phyloP scores from a whole-genome alignment of 2,888 invertebrate species.

The Drosophila mulleri region DNA sequence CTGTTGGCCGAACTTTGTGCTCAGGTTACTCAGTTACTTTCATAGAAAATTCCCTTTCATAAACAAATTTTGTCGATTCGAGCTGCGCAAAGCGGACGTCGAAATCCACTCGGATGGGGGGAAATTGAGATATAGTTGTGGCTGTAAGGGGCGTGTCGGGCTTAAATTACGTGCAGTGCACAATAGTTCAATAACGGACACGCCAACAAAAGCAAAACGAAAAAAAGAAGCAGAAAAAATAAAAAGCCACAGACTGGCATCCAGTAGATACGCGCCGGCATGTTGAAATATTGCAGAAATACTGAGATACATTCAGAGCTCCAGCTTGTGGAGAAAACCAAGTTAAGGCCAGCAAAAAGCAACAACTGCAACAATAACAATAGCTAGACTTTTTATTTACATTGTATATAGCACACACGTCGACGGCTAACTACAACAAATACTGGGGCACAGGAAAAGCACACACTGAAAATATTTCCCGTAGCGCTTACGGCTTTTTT shows the following conservation, averaged over 20 bases:
- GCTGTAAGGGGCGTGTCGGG: conserved; percentile 8
- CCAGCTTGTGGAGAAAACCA: conserved; percentile 16
- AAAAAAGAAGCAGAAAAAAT: neutral
- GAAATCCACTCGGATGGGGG: conserved; percentile 3
- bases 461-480: conserved; percentile 71
- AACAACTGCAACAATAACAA: conserved; percentile 21
- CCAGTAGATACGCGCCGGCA: conserved; percentile 50
- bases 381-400: conserved; percentile 43
- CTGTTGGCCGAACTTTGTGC: conserved; percentile 35
- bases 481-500: conserved; percentile 65
- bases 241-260: conserved; percentile 41
- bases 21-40: conserved; percentile 57
- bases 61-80: conserved; percentile 44
- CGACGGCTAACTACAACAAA: conserved; percentile 14
- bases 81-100: conserved; percentile 12
- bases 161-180: conserved; percentile 59
- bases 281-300: conserved; percentile 55
- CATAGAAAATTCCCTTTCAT: conserved; percentile 72
- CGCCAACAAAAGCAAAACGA: conserved; percentile 2
- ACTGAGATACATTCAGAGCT: conserved; percentile 41
- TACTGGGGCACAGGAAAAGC: conserved; percentile 60
- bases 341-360: conserved; percentile 34
- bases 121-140: conserved; percentile 3
- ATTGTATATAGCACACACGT: conserved; percentile 25
- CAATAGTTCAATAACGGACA: conserved; percentile 57